Conservation (phyloP, 2,888 invertebrate genomes). For the Cyaniris semiargus region DNA sequence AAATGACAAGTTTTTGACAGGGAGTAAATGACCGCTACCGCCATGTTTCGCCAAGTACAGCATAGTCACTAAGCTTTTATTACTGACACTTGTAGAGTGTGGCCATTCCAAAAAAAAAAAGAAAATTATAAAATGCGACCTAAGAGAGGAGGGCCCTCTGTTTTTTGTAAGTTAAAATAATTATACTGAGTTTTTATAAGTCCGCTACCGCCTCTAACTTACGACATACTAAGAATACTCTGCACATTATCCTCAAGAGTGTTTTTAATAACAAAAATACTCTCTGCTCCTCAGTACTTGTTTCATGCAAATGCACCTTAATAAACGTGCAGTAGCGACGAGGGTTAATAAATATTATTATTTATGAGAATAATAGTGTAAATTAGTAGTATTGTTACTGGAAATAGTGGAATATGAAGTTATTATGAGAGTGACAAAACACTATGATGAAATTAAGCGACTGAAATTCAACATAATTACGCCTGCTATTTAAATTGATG, state of each 20-base stretch:
- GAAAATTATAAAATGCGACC: too few species aligned
- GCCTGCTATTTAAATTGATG: too few species aligned
- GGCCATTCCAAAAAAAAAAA: too few species aligned
- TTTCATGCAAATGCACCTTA: conserved; percentile 37
- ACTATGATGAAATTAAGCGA: background rate
- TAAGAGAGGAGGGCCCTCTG: too few species aligned
- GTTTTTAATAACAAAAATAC: conserved; percentile 44
- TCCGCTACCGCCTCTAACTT: conserved; percentile 34
- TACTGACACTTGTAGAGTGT: too few species aligned
- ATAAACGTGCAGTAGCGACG: conserved; percentile 16
- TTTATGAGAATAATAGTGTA: background rate
- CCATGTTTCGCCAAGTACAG: too few species aligned
- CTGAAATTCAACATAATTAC: background rate
- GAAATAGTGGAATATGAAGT: background rate
- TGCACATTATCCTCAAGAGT: conserved; percentile 41
- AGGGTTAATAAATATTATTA: conserved; percentile 24
- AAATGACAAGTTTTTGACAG: too few species aligned
- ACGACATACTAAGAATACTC: conserved; percentile 36
- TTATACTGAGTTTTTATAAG: background rate
- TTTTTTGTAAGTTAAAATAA: too few species aligned
- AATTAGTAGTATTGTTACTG: conserved; percentile 4
- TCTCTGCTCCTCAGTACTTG: conserved; percentile 38
- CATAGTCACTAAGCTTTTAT: too few species aligned
- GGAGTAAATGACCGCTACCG: too few species aligned
- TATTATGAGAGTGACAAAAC: background rate